Percentiles rank a stretch among this genome's conserved stretches.
Conservation (phyloP, 64 coral and sea anemone species). For the Trachythela sp. region DNA sequence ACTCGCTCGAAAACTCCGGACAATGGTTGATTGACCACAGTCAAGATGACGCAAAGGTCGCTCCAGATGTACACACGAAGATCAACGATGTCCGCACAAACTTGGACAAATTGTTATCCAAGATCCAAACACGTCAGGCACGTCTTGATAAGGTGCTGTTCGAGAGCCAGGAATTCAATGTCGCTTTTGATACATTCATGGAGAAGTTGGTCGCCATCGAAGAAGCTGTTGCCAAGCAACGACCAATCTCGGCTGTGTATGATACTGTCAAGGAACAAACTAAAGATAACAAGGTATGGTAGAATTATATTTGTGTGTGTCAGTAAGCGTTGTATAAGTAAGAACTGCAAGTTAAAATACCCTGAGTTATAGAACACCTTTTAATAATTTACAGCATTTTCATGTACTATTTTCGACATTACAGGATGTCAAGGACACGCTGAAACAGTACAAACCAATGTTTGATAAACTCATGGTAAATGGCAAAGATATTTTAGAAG, state of each 20-base stretch:
- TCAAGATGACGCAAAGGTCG: conserved; percentile 17
- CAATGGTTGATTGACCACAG: conserved; percentile 44
- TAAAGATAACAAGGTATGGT: conserved; percentile 61
- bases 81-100: neutral
- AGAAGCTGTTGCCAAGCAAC: conserved; percentile 45
- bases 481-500: neutral
- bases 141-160: conserved; percentile 9
- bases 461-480: neutral
- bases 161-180: conserved; percentile 65
- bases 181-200: conserved; percentile 71
- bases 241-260: conserved; percentile 79
- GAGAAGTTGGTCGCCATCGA: conserved; percentile 84
- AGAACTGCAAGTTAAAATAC: no score
- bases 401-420: neutral
- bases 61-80: conserved; percentile 76
- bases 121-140: neutral
- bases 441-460: neutral
- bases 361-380: no score
- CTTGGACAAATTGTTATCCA: conserved; percentile 1
- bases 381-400: neutral
- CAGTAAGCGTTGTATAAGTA: no score
- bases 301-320: neutral
- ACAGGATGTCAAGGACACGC: neutral
- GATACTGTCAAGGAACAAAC: conserved; percentile 78
- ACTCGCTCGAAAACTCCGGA: conserved; percentile 65